These are phyloP conservation scores for Gymnothorax javanicus DNA, from an alignment of 2,797 vertebrate species.

Conservation along the genomic window DNA sequence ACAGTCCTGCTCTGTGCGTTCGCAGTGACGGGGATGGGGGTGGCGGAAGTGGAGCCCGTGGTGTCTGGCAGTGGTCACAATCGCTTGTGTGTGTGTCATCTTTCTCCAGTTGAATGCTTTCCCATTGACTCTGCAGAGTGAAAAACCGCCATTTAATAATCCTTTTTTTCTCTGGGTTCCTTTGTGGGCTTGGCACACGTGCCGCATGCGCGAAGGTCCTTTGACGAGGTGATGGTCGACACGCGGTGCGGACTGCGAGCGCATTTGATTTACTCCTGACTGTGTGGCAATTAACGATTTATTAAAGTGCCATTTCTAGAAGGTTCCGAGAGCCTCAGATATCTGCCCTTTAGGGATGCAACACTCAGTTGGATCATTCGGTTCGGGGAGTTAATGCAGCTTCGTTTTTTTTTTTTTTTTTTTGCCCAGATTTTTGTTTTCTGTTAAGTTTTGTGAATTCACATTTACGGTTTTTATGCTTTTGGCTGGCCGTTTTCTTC, in stretches of 20 bases:
- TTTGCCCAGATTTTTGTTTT: too few relatives aligned
- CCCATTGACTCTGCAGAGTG: background rate
- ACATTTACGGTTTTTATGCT: conserved; percentile 2
- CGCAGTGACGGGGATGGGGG: background rate
- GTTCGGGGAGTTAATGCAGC: background rate
- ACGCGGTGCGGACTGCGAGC: background rate
- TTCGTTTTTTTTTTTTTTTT: background rate
- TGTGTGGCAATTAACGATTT: conserved; percentile 18
- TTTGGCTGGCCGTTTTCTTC: background rate
- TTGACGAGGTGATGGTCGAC: background rate
- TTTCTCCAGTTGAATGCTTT: background rate
- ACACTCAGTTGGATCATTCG: conserved; percentile 6
- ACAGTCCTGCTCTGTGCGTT: background rate
- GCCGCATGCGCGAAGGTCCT: background rate
- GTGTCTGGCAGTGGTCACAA: background rate
- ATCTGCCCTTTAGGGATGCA: background rate
- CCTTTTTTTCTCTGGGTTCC: background rate
- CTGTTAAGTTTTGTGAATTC: background rate
- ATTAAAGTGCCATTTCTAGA: conserved; percentile 12
- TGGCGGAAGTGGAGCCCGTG: too few relatives aligned
- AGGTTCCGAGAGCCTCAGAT: conserved; percentile 8
- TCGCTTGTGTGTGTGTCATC: background rate
- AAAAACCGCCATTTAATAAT: background rate
- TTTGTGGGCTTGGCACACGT: background rate
- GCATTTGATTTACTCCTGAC: conserved; percentile 8